Percentiles rank a stretch among this genome's conserved stretches.
Evolutionary conservation across 2,113 vertebrate species (phyloP).

Genomic region (Reinhardtius hippoglossoides): DNA sequence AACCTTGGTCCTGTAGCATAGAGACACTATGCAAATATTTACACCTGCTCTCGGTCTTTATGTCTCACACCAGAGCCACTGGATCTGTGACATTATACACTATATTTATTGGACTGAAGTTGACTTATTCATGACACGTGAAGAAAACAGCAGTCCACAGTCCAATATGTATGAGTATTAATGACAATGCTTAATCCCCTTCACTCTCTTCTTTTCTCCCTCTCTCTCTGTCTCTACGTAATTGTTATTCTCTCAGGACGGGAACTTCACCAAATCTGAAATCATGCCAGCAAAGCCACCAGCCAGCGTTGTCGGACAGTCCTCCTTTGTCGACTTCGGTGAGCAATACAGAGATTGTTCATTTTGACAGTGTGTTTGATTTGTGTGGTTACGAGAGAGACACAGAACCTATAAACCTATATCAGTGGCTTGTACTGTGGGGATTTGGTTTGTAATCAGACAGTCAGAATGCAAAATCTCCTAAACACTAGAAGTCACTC

Average conservation of each 20-base stretch:
- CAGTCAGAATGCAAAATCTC: not conserved
- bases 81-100: not conserved
- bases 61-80: not conserved
- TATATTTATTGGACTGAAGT: not conserved
- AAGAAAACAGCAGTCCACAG: not conserved
- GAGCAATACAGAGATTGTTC: constrained; percentile 66
- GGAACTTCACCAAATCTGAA: constrained; percentile 84
- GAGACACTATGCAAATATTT: not conserved
- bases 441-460: not conserved
- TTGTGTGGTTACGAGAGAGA: not conserved
- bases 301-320: constrained; percentile 85
- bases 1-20: not conserved
- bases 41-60: not conserved
- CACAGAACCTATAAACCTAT: not conserved
- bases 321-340: constrained; percentile 96
- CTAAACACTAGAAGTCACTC: not conserved
- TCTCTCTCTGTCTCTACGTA: constrained; percentile 7
- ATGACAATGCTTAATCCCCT: constrained; percentile 8
- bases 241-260: constrained; percentile 81
- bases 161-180: constrained; percentile 10
- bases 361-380: constrained; percentile 5
- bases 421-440: not conserved
- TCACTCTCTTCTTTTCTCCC: not conserved
- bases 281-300: constrained; percentile 51
- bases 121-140: constrained; percentile 17